Evolutionary conservation across 2,113 vertebrate species (phyloP), one percentile per base, ranked within the genome.

Genomic region (Mohoua ochrocephala): DNA sequence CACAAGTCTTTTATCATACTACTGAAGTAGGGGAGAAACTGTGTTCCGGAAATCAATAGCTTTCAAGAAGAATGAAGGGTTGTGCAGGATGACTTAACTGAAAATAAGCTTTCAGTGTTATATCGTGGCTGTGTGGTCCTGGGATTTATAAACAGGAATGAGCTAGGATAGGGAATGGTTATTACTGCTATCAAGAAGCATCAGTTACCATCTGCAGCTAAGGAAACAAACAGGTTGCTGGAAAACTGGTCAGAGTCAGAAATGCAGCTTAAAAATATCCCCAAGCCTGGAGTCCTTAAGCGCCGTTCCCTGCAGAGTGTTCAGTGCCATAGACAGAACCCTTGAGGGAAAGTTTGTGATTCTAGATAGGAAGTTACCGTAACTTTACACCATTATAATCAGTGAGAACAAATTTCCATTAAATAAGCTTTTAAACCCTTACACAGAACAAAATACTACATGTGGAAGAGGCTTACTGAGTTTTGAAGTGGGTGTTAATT

Each of bases 241-340:
- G 39, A 87, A 89, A 50, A 54, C 45, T 41, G 28, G 4, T 71
- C 35, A 54, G 63, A 59, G 67, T 64, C 42, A 85, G 59, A 84
- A 87, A 39, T 11, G n/a, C 74, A 53, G 27, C 53, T 84, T 87
- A 39, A 28, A 82, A 73, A 15, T 71, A 75, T 52, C 19, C 8
- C 14, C 39, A 85, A 5, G 33, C 19, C 44, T 6, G 0, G 45
- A 52, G 52, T 63, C 45, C 19, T 31, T 60, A 35, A 81, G 33
- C 2, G 4, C 18, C 0, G 0, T 87, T 82, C 15, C 12, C 24
- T 69, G 63, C 41, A 42, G 31, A 4, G 7, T 9, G 7, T 68
- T 84, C 13, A 37, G 6, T 13, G 11, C 45, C 35, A 27, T 1
- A 2, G 6, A 16, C 2, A 3, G 19, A 75, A 82, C 14, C 53